Percentiles rank a stretch among this genome's conserved stretches.
Conservation (phyloP, 2,888 invertebrate genomes). For the Octonoba sinensis region DNA sequence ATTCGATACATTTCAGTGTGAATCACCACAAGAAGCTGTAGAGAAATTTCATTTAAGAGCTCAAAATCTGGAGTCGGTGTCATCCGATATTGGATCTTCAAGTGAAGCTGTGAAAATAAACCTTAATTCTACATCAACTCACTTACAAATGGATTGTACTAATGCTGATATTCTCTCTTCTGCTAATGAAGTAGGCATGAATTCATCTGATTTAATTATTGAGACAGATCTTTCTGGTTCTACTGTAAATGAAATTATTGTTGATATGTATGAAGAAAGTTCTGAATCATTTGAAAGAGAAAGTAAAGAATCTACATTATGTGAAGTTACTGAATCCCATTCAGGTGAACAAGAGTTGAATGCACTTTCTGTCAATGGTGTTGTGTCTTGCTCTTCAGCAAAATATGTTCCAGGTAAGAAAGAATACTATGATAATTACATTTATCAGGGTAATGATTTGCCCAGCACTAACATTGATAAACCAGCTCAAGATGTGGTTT, state of each 20-base stretch:
- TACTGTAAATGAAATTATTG: conserved; percentile 15
- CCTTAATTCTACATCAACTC: conserved; percentile 6
- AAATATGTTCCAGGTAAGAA: conserved; percentile 12
- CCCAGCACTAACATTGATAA: conserved; percentile 15
- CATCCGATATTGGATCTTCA: conserved; percentile 9
- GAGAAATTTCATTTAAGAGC: background rate
- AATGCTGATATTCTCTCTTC: conserved; percentile 4
- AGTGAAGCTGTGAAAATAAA: conserved; percentile 44
- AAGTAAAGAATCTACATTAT: background rate
- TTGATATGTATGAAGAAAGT: conserved; percentile 3
- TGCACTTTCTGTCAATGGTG: background rate
- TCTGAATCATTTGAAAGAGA: conserved; percentile 2
- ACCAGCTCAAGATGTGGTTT: conserved; percentile 23
- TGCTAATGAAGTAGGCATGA: conserved; percentile 3
- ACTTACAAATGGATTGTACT: background rate
- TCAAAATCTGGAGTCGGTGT: background rate
- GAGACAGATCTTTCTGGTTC: conserved; percentile 3
- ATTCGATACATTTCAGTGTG: background rate
- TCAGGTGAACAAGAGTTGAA: conserved; percentile 3
- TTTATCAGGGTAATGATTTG: conserved; percentile 7
- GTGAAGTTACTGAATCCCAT: conserved; percentile 35
- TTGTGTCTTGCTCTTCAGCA: conserved; percentile 31
- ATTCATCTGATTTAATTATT: background rate
- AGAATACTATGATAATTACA: conserved; percentile 5
- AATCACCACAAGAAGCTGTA: background rate